A percentile compares a stretch with the other conserved stretches of the same genome.
Conservation (phyloP, 2,113 vertebrate species). For the Capreolus pygargus region DNA sequence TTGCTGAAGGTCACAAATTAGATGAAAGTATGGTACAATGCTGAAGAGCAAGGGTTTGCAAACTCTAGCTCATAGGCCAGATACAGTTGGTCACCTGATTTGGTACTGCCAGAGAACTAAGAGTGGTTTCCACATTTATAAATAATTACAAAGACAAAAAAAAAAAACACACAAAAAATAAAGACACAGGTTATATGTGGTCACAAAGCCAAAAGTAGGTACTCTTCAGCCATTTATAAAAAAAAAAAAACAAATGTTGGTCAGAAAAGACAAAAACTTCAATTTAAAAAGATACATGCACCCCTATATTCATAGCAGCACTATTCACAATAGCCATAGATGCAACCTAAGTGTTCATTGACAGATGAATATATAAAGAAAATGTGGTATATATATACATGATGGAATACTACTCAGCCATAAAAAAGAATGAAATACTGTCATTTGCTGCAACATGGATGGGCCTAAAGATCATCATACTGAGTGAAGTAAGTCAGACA, state of each 20-base stretch:
- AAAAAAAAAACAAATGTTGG: background rate
- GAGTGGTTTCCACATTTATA: background rate
- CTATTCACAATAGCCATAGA: background rate
- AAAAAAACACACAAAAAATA: background rate
- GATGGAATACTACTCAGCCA: background rate
- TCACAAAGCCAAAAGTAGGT: background rate
- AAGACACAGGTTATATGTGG: background rate
- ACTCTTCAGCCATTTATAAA: background rate
- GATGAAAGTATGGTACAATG: too few relatives aligned
- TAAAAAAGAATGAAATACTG: background rate
- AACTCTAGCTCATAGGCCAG: background rate
- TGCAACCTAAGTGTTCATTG: background rate
- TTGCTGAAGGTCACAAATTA: background rate
- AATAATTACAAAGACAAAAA: background rate
- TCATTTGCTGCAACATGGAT: background rate
- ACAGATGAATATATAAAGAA: background rate
- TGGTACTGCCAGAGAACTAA: background rate
- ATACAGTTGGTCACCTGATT: background rate
- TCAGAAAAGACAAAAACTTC: background rate
- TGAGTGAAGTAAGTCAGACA: background rate
- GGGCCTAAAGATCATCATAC: background rate
- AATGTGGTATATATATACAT: fast-evolving
- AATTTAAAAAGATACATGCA: background rate
- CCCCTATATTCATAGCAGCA: background rate
- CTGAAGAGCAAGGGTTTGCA: background rate